Percentiles rank a stretch among this genome's conserved stretches.
Conservation (phyloP, 2,888 invertebrate species). For the Pseudococcus viburni region DNA sequence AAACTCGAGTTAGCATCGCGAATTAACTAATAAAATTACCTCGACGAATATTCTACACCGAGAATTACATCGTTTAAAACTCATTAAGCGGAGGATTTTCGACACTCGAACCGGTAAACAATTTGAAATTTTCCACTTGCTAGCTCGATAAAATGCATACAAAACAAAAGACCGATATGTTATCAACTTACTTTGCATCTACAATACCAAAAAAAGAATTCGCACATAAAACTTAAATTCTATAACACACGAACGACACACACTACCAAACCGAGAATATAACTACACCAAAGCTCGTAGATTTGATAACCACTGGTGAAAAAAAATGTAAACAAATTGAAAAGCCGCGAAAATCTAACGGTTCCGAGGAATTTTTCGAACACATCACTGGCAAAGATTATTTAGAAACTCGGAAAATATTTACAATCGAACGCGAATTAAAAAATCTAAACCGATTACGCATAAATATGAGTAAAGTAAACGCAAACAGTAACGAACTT, state of each 20-base stretch:
- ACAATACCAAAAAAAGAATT: conserved; percentile 15
- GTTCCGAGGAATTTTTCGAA: conserved; percentile 33
- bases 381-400: conserved; percentile 13
- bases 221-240: conserved; percentile 1
- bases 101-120: background rate
- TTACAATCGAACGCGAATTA: background rate
- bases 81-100: background rate
- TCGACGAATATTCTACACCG: background rate
- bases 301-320: conserved; percentile 33
- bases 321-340: conserved; percentile 60
- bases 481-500: conserved; percentile 67
- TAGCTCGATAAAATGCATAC: background rate
- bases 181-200: conserved; percentile 61
- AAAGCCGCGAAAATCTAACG: conserved; percentile 60
- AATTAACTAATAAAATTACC: background rate
- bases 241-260: background rate
- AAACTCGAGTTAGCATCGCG: background rate
- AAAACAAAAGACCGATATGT: conserved; percentile 34
- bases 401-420: conserved; percentile 39
- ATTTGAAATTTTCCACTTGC: background rate
- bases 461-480: conserved; percentile 61
- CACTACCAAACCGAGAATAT: background rate
- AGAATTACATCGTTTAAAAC: background rate
- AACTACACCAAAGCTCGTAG: background rate
- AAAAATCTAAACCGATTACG: conserved; percentile 58